A percentile compares a stretch with the other conserved stretches of the same genome.
Conservation (phyloP, 1,140 invertebrate species). For the Papilio xuthus region DNA sequence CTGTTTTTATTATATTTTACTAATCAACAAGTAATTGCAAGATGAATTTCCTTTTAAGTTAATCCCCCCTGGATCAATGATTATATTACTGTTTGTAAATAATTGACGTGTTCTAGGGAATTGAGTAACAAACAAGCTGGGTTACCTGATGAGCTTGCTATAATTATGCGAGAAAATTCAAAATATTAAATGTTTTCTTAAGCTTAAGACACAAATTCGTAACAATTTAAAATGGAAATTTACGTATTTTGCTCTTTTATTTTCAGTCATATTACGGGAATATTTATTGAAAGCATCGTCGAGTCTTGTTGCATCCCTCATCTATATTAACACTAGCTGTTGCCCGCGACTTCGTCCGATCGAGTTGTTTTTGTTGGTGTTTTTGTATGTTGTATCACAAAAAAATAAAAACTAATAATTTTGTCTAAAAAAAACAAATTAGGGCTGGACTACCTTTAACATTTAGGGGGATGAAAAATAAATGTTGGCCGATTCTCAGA, state of each 20-base stretch:
- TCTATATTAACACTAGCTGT: no score
- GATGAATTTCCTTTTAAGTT: slow-evolving; percentile 17
- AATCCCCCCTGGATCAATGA: background rate
- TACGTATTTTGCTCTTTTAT: background rate
- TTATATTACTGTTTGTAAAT: background rate
- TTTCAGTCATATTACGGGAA: background rate
- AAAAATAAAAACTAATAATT: no score
- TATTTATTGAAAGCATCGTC: no score
- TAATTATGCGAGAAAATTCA: background rate
- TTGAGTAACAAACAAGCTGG: no score
- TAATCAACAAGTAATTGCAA: background rate
- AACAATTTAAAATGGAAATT: background rate
- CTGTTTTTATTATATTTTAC: background rate
- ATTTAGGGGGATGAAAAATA: no score
- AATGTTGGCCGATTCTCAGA: no score
- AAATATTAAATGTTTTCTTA: background rate
- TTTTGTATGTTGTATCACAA: no score
- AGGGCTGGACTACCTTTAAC: no score
- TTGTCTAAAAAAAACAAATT: no score
- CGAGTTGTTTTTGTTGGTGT: no score
- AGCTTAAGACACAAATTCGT: background rate
- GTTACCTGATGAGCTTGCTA: background rate
- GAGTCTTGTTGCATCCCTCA: no score
- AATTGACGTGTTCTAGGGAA: background rate
- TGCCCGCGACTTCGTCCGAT: no score